Conservation (phyloP, 2,113 vertebrate species). For the Nicator chloris region DNA sequence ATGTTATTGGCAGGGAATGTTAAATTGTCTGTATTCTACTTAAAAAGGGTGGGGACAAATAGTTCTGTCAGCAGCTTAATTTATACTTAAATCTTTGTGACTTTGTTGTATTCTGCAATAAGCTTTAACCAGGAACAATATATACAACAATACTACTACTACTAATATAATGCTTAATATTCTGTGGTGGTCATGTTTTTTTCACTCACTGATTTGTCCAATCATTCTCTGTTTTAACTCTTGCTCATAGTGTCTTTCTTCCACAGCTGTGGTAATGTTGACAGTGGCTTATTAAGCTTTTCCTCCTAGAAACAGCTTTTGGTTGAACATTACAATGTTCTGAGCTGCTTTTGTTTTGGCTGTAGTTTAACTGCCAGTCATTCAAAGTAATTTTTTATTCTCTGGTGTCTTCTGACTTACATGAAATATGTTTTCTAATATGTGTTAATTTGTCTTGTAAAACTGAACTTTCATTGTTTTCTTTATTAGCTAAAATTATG, state of each 20-base stretch:
- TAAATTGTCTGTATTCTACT: not conserved
- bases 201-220: not conserved
- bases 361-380: not conserved
- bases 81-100: not conserved
- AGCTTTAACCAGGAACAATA: not conserved
- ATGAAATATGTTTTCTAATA: not conserved
- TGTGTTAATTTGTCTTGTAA: conserved; percentile 10
- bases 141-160: not conserved
- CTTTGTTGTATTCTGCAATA: not conserved
- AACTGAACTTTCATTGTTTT: not conserved
- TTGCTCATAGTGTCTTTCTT: not conserved
- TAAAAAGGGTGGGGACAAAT: not conserved
- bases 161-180: not conserved
- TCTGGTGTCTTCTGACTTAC: not conserved
- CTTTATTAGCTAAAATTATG: conserved; percentile 2
- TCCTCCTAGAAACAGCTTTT: not conserved
- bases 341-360: not conserved
- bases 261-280: not conserved
- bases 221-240: not conserved
- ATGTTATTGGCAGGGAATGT: not conserved
- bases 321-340: not conserved
- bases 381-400: conserved; percentile 12
- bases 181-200: not conserved
- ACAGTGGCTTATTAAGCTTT: not conserved
- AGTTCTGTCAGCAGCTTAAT: not conserved